phyloP scores from a whole-genome alignment of 2,888 invertebrate species.

The Heliconius cydno region DNA sequence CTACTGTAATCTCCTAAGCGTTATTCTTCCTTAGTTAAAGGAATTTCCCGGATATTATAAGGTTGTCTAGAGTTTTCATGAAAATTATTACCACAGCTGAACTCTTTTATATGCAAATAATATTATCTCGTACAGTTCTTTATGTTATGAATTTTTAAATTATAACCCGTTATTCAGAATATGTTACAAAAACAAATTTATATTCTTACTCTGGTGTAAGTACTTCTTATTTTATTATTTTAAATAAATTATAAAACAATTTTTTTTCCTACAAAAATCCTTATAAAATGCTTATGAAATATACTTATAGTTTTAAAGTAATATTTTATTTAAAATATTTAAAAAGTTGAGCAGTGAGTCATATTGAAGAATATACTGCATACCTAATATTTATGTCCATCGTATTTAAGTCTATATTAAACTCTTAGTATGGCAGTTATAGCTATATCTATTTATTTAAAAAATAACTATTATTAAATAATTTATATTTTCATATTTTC shows the following conservation, averaged over 20 bases:
- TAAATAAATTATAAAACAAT: background rate
- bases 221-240: background rate
- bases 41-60: slow-evolving; percentile 51
- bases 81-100: slow-evolving; percentile 52
- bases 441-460: no score
- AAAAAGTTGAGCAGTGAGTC: no score
- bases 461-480: no score
- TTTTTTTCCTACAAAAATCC: background rate
- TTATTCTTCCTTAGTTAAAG: slow-evolving; percentile 47
- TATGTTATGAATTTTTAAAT: slow-evolving; percentile 40
- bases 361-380: no score
- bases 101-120: slow-evolving; percentile 51
- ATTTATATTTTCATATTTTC: no score
- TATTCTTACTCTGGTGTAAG: background rate
- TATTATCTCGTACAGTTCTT: slow-evolving; percentile 46
- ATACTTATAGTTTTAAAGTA: background rate
- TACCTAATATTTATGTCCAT: no score
- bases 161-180: slow-evolving; percentile 23
- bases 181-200: slow-evolving; percentile 14
- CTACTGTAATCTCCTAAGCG: slow-evolving; percentile 56
- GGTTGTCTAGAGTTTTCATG: slow-evolving; percentile 52
- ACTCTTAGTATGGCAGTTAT: no score
- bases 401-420: no score
- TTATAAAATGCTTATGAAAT: background rate
- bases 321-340: no score